Conservation (phyloP, 2,113 vertebrate genomes). For the Paracanthobrama guichenoti region DNA sequence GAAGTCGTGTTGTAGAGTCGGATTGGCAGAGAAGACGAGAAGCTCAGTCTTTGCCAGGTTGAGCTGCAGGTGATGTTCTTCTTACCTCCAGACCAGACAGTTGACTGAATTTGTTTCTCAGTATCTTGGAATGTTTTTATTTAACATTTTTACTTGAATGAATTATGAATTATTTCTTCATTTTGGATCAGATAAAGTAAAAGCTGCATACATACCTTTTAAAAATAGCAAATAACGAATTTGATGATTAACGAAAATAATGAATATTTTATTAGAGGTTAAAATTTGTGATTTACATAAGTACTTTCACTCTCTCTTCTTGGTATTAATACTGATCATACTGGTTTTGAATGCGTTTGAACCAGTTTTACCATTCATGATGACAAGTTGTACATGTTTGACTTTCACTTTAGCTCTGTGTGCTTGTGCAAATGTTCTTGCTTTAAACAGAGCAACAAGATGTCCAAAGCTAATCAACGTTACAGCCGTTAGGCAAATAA, state of each 20-base stretch:
- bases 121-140: too few species aligned
- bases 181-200: neutral
- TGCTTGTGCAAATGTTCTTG: neutral
- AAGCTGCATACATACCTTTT: neutral
- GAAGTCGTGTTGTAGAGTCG: too few species aligned
- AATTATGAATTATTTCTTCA: too few species aligned
- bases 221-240: neutral
- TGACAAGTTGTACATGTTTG: neutral
- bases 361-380: neutral
- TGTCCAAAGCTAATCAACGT: neutral
- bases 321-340: neutral
- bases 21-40: too few species aligned
- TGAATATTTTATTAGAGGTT: too few species aligned
- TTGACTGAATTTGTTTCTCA: neutral
- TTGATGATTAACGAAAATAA: too few species aligned
- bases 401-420: neutral
- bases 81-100: too few species aligned
- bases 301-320: neutral
- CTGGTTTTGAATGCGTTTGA: neutral
- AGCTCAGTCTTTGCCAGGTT: too few species aligned
- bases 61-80: too few species aligned
- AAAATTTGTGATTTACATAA: too few species aligned
- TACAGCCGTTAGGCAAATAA: neutral
- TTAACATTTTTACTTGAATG: too few species aligned
- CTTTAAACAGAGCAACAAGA: neutral